These are phyloP conservation scores for Apteryx owenii DNA, from an alignment of 2,113 vertebrate species.

Conservation along the genomic window DNA sequence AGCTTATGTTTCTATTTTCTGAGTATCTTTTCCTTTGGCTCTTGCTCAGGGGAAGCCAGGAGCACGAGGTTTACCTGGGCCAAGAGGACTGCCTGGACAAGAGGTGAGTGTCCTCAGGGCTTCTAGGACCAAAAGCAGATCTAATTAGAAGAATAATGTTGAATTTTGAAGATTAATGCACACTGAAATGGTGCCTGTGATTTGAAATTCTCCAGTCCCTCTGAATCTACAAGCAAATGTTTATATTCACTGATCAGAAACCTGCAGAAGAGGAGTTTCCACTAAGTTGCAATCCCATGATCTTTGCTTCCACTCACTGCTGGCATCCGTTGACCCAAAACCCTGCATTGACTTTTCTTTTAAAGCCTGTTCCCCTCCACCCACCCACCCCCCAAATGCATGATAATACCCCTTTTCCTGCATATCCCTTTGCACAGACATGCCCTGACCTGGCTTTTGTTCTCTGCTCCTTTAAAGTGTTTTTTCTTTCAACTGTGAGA, in stretches of 20 bases:
- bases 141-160: background rate
- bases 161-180: background rate
- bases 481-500: background rate
- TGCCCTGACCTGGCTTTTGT: background rate
- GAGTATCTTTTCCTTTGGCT: conserved; percentile 57
- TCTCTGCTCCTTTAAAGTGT: background rate
- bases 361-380: background rate
- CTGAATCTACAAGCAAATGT: background rate
- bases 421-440: background rate
- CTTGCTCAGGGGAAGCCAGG: conserved; percentile 89
- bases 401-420: background rate
- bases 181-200: background rate
- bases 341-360: background rate
- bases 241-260: background rate
- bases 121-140: background rate
- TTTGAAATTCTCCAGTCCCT: background rate
- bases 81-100: conserved; percentile 87
- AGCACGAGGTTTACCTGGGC: conserved; percentile 92
- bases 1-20: conserved; percentile 44
- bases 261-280: background rate
- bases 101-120: conserved; percentile 81
- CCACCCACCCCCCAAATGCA: background rate
- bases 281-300: background rate
- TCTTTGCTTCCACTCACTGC: background rate
- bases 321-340: background rate